Evolutionary conservation across 2,797 vertebrate genomes (phyloP), one percentile per base, ranked within the genome.

Genomic region (Peromyscus attwateri): DNA sequence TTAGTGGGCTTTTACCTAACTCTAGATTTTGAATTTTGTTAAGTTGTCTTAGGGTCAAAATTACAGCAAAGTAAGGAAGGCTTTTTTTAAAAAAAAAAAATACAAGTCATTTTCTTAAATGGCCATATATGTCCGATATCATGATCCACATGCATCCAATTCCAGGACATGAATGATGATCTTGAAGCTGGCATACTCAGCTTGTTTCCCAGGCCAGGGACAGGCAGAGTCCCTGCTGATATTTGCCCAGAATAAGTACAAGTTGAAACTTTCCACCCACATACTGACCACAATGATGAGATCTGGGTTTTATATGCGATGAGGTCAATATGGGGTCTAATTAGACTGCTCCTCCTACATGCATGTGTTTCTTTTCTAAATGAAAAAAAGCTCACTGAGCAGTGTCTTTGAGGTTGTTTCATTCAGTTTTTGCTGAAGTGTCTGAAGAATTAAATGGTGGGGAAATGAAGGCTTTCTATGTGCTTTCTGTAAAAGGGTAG

Each of bases 21-120:
- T 94, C 29, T 8, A 68, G 94, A 92, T 66, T 68, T 52, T 71
- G 37, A 92, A n/a, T 21, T 76, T 31, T 90, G 17, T n/a, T 73
- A 68, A 91, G 21, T 92, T 94, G 43, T 82, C 73, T 87, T 79
- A 80, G 27, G 23, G 27, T 43, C 34, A 62, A 55, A 82, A 40
- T 43, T 83, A 92, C 14, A 71, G 11, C 34, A 90, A 80, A n/a
- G 11, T 55, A 27, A 79, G 14, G 16, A 46, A 85, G 66, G 14
- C 71, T 66, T 49, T 43, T 68, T 62, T 49, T 68, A 8, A 49
- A 49, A 49, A 49, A 49, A n/a, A n/a, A 60, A 55, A 13, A 73
- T 37, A 37, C 23, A 73, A 88, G 27, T 76, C 29, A 46, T 57
- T 79, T 79, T 46, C n/a, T 46, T 3, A 93, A 93, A 55, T 34